Base-by-base conservation (phyloP, 1,140 invertebrate species). In the Drosophila carrolli region DNA sequence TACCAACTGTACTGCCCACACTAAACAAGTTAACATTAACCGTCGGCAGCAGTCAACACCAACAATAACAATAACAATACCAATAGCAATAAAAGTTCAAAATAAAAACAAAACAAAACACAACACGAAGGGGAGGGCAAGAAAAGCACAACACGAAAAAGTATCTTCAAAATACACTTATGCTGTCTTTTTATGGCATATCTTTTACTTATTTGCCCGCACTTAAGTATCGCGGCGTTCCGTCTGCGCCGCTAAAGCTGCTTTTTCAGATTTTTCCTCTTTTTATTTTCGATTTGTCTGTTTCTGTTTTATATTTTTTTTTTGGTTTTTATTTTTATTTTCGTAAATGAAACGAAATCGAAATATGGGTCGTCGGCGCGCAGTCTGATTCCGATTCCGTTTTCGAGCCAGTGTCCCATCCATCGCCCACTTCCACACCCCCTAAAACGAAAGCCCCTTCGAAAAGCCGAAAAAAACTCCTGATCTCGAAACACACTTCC, bases 121-220 rank as follows among this genome's bases (percentile, higher is more conserved):
- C 43, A 59, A 62, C 11, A 41, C 10, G 32, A 41, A 46, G 48
- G 27, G 40, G 55, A 37, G 32, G 48, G 32, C 37, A 59, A 60
- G 65, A 54, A 61, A 37, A 44, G 56, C 71, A 72, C 46, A 60
- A 53, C 63, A 68, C 54, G 57, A 65, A 86, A 82, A 88, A 77
- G 79, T 78, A 81, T 81, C 79, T 81, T 81, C 59, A 88, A 88
- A 82, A 88, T 79, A 88, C 83, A 86, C 79, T 82, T 82, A 81
- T 86, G 79, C 83, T 88, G 83, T 74, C 75, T 86, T 86, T 81
- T 88, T 88, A 79, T 71, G 79, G 82, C 82, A 81, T 88, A 82
- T 88, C 79, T 88, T 88, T 82, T 74, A 88, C 83, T 88, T 88
- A 75, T 88, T 86, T 76, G 79, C 67, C 71, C 77, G 83, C 79